Evolutionary conservation across 2,888 invertebrate genomes (phyloP), one percentile per base, ranked within the genome.

Genomic region (Saturnia pavonia): DNA sequence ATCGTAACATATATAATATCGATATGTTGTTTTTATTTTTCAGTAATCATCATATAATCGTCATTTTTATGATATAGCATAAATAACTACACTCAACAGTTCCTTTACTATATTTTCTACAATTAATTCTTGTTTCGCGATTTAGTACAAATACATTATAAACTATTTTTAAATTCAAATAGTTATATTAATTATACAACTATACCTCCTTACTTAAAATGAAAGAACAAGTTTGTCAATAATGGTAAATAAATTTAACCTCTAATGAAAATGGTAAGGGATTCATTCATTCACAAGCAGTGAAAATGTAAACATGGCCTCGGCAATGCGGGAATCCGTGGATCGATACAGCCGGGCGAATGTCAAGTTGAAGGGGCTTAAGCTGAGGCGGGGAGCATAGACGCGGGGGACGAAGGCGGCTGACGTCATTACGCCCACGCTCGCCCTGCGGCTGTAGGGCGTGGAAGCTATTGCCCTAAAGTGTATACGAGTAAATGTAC

Each of bases 301-400:
- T 45, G 65, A 70, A 22, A 79, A 81, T 74, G 85, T 85, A 86
- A 87, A 87, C 85, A 85, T 78, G 80, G 77, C 83, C 85, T 83
- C 86, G 84, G 82, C 82, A 82, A 81, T 81, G 84, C 82, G 79
- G 82, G 68, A 76, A 71, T 74, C 73, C 70, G 80, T 74, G 71
- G 78, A 85, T 88, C 88, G 84, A 87, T 88, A 86, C 79, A 83
- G 85, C 82, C 76, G 77, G 69, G 82, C 83, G 85, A 88, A 88
- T 88, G 88, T 88, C 88, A 88, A 88, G 88, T 88, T 88, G 86
- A 88, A 84, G 84, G 81, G 85, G 78, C 74, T 27, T 71, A 72
- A 75, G 74, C 63, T 57, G 68, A 63, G 66, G 34, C 51, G 60
- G 48, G 43, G 63, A 45, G 34, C n/a, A 40, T 48, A 7, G 69